These are phyloP conservation scores for Pycnonotus jocosus DNA, from an alignment of 2,113 vertebrate species.

Conservation along the genomic window DNA sequence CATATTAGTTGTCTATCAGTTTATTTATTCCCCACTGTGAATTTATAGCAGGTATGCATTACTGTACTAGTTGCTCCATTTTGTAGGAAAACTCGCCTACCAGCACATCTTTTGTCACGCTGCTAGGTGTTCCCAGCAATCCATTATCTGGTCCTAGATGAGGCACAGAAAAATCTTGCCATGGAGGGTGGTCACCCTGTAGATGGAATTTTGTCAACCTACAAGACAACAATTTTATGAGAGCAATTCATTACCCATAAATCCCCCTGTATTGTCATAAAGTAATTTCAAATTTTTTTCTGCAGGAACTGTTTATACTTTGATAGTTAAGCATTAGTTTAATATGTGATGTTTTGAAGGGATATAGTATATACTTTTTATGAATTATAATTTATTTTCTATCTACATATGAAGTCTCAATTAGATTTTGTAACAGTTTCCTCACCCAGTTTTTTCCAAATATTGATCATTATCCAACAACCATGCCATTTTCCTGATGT, in stretches of 20 bases:
- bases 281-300: background rate
- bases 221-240: background rate
- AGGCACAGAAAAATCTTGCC: background rate
- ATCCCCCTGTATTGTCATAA: background rate
- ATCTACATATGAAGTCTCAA: background rate
- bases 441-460: constrained; percentile 58
- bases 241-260: background rate
- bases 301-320: background rate
- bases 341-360: background rate
- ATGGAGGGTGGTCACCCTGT: background rate
- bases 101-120: constrained; percentile 64
- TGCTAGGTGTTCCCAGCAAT: constrained; percentile 47
- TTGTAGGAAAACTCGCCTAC: constrained; percentile 5
- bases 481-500: background rate
- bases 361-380: background rate
- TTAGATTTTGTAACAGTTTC: background rate
- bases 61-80: background rate
- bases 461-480: background rate
- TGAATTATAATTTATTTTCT: background rate
- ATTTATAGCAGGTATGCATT: background rate
- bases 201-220: constrained; percentile 4
- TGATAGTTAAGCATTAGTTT: background rate
- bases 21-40: background rate
- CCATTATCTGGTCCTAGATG: constrained; percentile 7
- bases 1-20: background rate